Percentiles rank a stretch among this genome's conserved stretches.
These are phyloP conservation scores for Toxotes jaculatrix DNA, from an alignment of 2,113 vertebrate genomes.

Conservation along the genomic window DNA sequence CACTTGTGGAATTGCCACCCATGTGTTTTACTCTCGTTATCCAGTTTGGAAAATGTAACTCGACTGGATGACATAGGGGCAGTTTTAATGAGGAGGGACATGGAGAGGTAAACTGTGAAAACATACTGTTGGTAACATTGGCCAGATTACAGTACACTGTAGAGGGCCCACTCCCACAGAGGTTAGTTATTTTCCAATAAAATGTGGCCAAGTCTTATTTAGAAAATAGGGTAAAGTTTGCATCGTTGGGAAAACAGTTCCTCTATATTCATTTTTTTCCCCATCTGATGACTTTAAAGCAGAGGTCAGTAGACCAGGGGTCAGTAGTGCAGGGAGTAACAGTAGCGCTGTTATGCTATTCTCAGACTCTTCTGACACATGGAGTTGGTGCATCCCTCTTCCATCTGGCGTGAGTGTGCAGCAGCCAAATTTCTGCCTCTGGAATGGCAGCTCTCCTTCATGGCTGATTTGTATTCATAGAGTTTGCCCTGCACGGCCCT, in stretches of 20 bases:
- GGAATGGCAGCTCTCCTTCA: slow-evolving; percentile 54
- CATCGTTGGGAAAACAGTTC: background rate
- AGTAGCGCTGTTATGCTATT: slow-evolving; percentile 16
- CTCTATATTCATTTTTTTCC: background rate
- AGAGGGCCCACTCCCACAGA: background rate
- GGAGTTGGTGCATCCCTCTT: background rate
- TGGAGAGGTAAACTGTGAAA: background rate
- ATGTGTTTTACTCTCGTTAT: slow-evolving; percentile 7
- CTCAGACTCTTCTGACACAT: slow-evolving; percentile 31
- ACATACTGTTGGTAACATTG: slow-evolving; percentile 4
- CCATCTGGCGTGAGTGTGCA: slow-evolving; percentile 13
- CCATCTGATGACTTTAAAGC: slow-evolving; percentile 7
- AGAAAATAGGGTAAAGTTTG: background rate
- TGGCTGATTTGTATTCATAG: slow-evolving; percentile 68
- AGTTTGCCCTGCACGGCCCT: slow-evolving; percentile 31
- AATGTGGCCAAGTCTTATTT: background rate
- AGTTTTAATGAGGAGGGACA: background rate
- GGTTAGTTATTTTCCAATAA: background rate
- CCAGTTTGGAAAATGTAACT: slow-evolving; percentile 2
- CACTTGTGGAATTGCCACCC: background rate
- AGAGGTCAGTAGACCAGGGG: slow-evolving; percentile 16
- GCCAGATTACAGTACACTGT: background rate
- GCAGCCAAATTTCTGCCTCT: slow-evolving; percentile 31
- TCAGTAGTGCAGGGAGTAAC: slow-evolving; percentile 4
- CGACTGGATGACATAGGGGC: background rate